phyloP scores from a whole-genome alignment of 1,140 invertebrate genomes.

The Macrobrachium nipponense region DNA sequence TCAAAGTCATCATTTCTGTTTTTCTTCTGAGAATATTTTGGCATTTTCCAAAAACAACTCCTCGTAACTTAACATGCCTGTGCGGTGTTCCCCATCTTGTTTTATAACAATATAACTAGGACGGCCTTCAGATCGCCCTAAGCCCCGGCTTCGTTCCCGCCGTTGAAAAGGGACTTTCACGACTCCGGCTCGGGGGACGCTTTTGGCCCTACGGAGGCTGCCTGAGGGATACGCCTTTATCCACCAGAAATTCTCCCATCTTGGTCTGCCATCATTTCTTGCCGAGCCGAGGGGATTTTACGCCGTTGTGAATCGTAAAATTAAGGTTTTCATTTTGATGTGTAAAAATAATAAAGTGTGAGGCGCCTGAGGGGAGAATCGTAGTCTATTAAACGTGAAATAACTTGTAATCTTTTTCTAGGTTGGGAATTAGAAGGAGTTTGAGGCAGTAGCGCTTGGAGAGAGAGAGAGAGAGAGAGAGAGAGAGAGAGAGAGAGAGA shows the following conservation, averaged over 20 bases:
- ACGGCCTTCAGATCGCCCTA: slow-evolving; percentile 24
- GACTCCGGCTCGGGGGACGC: slow-evolving; percentile 8
- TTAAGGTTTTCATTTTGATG: slow-evolving; percentile 61
- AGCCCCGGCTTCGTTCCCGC: neutral
- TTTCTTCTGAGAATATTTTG: slow-evolving; percentile 58
- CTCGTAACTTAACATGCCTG: slow-evolving; percentile 58
- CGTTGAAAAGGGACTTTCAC: neutral
- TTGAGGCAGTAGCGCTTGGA: neutral
- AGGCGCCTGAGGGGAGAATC: slow-evolving; percentile 50
- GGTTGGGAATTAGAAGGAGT: neutral
- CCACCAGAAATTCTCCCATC: slow-evolving; percentile 37
- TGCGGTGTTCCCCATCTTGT: slow-evolving; percentile 58
- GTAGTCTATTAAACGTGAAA: slow-evolving; percentile 57
- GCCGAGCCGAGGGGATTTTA: slow-evolving; percentile 50
- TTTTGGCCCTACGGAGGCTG: neutral
- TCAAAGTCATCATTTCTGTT: slow-evolving; percentile 61
- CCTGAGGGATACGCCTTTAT: slow-evolving; percentile 28
- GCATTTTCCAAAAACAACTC: slow-evolving; percentile 54
- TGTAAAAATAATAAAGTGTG: slow-evolving; percentile 60
- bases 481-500: slow-evolving; percentile 1
- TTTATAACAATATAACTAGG: slow-evolving; percentile 60
- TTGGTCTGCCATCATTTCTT: slow-evolving; percentile 56
- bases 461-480: neutral
- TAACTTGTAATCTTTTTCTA: slow-evolving; percentile 57
- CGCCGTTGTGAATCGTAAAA: slow-evolving; percentile 59